These are phyloP conservation scores for Plagodis dolabraria DNA, from an alignment of 2,888 invertebrate genomes.

Conservation along the genomic window DNA sequence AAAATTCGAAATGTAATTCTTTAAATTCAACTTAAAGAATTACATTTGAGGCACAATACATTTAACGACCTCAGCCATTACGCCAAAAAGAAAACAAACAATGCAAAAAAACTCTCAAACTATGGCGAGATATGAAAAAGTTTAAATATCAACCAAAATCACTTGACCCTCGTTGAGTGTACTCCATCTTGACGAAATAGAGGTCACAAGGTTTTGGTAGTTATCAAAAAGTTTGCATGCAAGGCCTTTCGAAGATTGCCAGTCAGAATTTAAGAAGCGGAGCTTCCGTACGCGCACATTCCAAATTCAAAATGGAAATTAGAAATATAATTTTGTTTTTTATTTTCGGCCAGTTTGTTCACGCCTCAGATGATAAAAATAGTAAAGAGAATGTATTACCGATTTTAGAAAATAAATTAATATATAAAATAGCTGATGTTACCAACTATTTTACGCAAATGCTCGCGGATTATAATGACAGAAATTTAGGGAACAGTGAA, in stretches of 20 bases:
- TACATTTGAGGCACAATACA: slow-evolving; percentile 8
- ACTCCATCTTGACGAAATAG: neutral
- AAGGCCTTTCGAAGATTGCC: slow-evolving; percentile 21
- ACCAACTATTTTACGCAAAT: slow-evolving; percentile 44
- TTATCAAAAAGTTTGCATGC: slow-evolving; percentile 11
- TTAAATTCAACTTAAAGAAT: neutral
- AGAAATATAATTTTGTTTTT: slow-evolving; percentile 36
- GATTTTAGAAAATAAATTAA: slow-evolving; percentile 51
- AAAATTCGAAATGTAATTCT: too few relatives aligned
- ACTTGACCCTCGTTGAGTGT: slow-evolving; percentile 7
- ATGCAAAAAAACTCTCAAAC: slow-evolving; percentile 5
- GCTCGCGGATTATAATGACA: slow-evolving; percentile 67
- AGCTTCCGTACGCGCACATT: slow-evolving; percentile 45
- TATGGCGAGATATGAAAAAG: slow-evolving; percentile 10
- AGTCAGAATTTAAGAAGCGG: slow-evolving; percentile 47
- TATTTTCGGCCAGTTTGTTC: slow-evolving; percentile 32
- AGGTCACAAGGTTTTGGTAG: slow-evolving; percentile 10
- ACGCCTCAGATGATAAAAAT: slow-evolving; percentile 22
- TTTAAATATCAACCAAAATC: slow-evolving; percentile 7
- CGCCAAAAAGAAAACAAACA: slow-evolving; percentile 17
- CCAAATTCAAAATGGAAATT: slow-evolving; percentile 40
- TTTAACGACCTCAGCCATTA: slow-evolving; percentile 16
- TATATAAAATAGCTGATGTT: slow-evolving; percentile 52
- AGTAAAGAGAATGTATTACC: slow-evolving; percentile 30
- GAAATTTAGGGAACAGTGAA: slow-evolving; percentile 57